Conservation (phyloP, 2,888 invertebrate species). For the Epinotia bilunana region DNA sequence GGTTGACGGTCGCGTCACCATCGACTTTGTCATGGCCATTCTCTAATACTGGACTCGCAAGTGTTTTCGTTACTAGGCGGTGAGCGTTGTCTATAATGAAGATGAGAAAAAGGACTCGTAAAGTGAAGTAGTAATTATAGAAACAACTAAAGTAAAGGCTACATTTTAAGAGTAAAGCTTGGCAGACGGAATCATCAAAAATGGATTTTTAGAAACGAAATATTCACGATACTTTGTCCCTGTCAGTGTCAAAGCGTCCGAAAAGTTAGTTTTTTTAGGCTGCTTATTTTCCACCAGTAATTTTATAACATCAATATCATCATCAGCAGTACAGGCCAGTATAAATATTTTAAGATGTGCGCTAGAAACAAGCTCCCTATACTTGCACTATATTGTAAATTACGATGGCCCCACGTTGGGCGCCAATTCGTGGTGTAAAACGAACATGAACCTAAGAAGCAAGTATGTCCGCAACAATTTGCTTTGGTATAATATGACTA, state of each 20-base stretch:
- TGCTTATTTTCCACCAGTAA: background rate
- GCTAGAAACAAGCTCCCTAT: background rate
- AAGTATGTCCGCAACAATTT: no score
- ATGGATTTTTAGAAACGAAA: no score
- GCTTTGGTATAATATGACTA: background rate
- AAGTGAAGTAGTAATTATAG: background rate
- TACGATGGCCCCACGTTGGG: conserved; percentile 6
- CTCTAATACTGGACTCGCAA: conserved; percentile 70
- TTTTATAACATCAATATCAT: background rate
- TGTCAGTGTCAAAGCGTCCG: no score
- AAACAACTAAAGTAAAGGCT: background rate
- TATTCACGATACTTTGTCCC: no score
- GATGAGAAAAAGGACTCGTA: conserved; percentile 4
- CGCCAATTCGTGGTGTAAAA: background rate
- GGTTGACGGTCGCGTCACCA: conserved; percentile 61
- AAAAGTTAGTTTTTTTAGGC: no score
- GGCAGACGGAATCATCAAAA: no score
- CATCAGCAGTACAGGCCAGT: background rate
- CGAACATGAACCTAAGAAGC: background rate
- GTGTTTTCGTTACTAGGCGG: conserved; percentile 82
- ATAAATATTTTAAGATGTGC: background rate
- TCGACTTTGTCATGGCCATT: conserved; percentile 73
- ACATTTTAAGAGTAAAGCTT: no score
- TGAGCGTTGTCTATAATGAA: conserved; percentile 90
- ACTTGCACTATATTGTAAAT: background rate